These are phyloP conservation scores for Protaetia brevitarsis DNA, from an alignment of 1,140 invertebrate species.

Conservation along the genomic window DNA sequence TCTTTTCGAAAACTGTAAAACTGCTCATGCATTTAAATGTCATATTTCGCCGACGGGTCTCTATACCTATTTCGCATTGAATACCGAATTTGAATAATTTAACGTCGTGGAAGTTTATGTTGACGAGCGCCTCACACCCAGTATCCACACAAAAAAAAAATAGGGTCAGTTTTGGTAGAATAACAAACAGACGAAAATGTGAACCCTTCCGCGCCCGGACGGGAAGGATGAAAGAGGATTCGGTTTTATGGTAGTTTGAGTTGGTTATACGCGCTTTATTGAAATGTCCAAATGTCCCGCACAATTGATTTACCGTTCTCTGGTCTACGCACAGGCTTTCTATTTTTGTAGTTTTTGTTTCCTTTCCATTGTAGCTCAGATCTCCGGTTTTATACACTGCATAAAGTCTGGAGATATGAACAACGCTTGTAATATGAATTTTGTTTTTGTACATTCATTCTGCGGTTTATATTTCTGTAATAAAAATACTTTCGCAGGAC, in stretches of 20 bases:
- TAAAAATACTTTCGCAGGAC: no score
- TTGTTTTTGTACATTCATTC: no score
- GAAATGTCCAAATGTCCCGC: slow-evolving; percentile 15
- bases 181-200: slow-evolving; percentile 12
- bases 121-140: background rate
- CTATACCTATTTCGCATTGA: slow-evolving; percentile 1
- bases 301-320: background rate
- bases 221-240: background rate
- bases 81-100: slow-evolving; percentile 39
- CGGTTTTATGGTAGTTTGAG: slow-evolving; percentile 22
- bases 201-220: background rate
- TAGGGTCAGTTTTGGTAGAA: slow-evolving; percentile 4
- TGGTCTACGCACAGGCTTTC: background rate
- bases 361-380: background rate
- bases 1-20: slow-evolving; percentile 46
- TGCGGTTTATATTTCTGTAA: no score
- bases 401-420: background rate
- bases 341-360: background rate
- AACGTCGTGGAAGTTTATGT: slow-evolving; percentile 16
- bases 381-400: background rate
- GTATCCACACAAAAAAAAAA: background rate
- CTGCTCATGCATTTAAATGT: slow-evolving; percentile 49
- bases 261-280: slow-evolving; percentile 17
- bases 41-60: slow-evolving; percentile 41
- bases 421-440: no score